Evolutionary conservation across 2,113 vertebrate species (phyloP).

Genomic region (Boulengeromyrus knoepffleri): DNA sequence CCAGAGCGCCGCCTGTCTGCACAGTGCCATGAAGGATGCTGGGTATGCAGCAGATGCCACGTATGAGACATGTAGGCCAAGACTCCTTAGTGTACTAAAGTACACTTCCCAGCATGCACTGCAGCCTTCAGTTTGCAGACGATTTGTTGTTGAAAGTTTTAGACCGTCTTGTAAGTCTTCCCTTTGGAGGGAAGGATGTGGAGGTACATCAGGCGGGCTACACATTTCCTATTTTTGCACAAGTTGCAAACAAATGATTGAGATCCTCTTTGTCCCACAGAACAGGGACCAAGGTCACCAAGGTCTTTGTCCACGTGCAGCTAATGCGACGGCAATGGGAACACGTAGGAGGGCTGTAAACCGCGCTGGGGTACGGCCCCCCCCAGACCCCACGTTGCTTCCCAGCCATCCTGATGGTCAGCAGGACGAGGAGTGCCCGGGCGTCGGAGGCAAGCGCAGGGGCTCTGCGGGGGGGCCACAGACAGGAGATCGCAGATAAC

Average conservation of each 20-base stretch:
- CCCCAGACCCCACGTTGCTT: not conserved
- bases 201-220: not conserved
- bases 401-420: not conserved
- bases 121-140: not conserved
- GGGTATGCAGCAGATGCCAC: not conserved
- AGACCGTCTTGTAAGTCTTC: not conserved
- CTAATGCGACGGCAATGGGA: conserved; percentile 4
- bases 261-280: not conserved
- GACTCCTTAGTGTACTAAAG: not conserved
- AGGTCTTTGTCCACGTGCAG: conserved; percentile 33
- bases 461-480: conserved; percentile 24
- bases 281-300: not conserved
- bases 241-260: not conserved
- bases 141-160: not conserved
- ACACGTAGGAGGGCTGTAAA: conserved; percentile 9
- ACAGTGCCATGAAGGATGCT: not conserved
- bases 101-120: not conserved
- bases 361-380: not conserved
- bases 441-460: not conserved
- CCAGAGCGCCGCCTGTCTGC: not conserved
- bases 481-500: conserved; percentile 21
- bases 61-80: not conserved
- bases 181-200: not conserved
- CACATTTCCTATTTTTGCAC: not conserved
- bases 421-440: not conserved